Conservation (phyloP, 1,140 invertebrate genomes). For the Artemia franciscana region DNA sequence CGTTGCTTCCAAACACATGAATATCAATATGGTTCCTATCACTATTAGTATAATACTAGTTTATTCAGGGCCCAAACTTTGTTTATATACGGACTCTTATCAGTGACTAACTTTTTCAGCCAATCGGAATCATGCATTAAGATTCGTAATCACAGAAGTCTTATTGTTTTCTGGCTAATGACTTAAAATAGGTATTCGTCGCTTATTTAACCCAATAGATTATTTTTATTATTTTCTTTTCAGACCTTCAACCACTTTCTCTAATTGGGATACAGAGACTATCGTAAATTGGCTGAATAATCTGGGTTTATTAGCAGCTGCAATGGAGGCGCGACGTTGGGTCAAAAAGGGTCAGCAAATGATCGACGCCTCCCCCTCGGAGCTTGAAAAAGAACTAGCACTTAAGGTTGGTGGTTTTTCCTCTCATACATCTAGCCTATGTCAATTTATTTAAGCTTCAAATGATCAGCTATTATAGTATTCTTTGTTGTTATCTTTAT, state of each 20-base stretch:
- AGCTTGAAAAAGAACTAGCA: slow-evolving; percentile 72
- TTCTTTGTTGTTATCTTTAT: slow-evolving; percentile 7
- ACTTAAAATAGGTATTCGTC: too few species aligned
- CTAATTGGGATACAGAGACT: slow-evolving; percentile 57
- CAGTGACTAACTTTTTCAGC: too few species aligned
- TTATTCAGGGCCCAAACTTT: too few species aligned
- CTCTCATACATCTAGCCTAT: background rate
- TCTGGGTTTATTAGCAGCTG: slow-evolving; percentile 62
- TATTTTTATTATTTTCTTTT: slow-evolving; percentile 10
- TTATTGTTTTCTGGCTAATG: too few species aligned
- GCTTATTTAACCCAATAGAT: too few species aligned
- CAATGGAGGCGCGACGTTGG: slow-evolving; percentile 51
- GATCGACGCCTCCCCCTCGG: slow-evolving; percentile 42
- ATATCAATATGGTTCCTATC: too few species aligned
- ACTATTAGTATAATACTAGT: too few species aligned
- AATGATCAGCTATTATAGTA: background rate
- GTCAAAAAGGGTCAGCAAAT: slow-evolving; percentile 55
- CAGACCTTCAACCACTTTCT: slow-evolving; percentile 32
- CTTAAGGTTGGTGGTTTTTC: slow-evolving; percentile 29
- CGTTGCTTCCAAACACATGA: too few species aligned
- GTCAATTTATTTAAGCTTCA: background rate
- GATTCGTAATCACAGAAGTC: too few species aligned
- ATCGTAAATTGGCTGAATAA: slow-evolving; percentile 67
- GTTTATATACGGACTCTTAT: too few species aligned
- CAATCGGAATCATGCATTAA: too few species aligned